Conservation (phyloP, 2,888 invertebrate species). For the Lymantria monacha region DNA sequence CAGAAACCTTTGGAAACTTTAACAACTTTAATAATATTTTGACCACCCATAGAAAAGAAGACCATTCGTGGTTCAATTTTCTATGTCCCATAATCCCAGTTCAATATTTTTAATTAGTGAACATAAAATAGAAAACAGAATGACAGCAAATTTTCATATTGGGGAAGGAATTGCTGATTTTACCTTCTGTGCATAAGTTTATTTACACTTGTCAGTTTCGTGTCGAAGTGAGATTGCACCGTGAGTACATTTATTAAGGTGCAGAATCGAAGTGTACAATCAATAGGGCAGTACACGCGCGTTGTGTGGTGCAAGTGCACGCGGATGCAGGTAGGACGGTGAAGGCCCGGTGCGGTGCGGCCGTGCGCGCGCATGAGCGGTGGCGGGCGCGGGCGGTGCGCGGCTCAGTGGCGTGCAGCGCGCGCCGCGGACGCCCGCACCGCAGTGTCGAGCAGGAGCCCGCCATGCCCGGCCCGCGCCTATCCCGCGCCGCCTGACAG, state of each 20-base stretch:
- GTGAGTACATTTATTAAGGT: conserved; percentile 38
- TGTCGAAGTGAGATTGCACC: conserved; percentile 23
- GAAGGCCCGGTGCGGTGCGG: conserved; percentile 49
- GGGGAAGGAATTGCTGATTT: too few relatives aligned
- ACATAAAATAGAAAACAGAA: too few relatives aligned
- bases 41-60: too few relatives aligned
- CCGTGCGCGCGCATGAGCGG: conserved; percentile 61
- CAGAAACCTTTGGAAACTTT: too few relatives aligned
- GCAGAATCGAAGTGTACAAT: conserved; percentile 49
- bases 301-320: conserved; percentile 59
- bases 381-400: conserved; percentile 67
- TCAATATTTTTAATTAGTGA: too few relatives aligned
- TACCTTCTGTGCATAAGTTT: conserved; percentile 1
- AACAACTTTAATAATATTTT: too few relatives aligned
- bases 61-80: too few relatives aligned
- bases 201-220: conserved; percentile 30
- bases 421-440: conserved; percentile 81
- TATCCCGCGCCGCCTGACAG: conserved; percentile 81
- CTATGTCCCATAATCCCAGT: too few relatives aligned
- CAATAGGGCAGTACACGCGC: conserved; percentile 35
- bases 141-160: too few relatives aligned
- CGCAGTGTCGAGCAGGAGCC: conserved; percentile 79
- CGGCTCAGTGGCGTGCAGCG: conserved; percentile 79
- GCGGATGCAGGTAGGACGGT: conserved; percentile 54
- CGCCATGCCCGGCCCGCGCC: conserved; percentile 82